These are phyloP conservation scores for Agonopterix alstromeriana DNA, from an alignment of 2,888 invertebrate species.

Conservation along the genomic window DNA sequence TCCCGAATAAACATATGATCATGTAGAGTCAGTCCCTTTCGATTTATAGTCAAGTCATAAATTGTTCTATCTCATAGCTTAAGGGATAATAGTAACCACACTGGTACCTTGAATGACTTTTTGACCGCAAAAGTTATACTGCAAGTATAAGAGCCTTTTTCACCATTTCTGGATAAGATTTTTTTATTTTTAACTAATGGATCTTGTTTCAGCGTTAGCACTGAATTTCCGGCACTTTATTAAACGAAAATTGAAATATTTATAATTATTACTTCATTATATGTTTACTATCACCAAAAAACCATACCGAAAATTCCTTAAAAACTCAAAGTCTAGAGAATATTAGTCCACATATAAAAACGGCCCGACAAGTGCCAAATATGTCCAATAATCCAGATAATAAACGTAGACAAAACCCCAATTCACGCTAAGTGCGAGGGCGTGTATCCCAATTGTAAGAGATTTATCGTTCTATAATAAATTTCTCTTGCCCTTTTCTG, in stretches of 20 bases:
- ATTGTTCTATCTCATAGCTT: slow-evolving; percentile 20
- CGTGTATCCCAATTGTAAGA: slow-evolving; percentile 27
- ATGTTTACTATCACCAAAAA: too few species aligned
- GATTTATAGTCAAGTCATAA: slow-evolving; percentile 32
- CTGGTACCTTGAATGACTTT: slow-evolving; percentile 1
- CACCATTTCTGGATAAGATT: too few species aligned
- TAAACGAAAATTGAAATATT: too few species aligned
- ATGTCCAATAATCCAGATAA: slow-evolving; percentile 8
- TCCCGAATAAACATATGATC: slow-evolving; percentile 13
- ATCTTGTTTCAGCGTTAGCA: too few species aligned
- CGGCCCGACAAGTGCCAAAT: too few species aligned
- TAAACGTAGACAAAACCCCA: slow-evolving; percentile 22
- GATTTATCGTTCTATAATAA: slow-evolving; percentile 47
- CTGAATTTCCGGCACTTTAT: too few species aligned
- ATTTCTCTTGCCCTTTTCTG: slow-evolving; percentile 31
- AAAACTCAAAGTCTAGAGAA: too few species aligned
- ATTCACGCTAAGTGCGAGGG: slow-evolving; percentile 32
- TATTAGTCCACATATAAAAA: background rate
- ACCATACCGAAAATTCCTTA: too few species aligned
- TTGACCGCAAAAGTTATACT: too few species aligned
- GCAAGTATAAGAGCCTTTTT: too few species aligned
- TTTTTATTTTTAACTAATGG: too few species aligned
- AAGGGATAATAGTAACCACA: slow-evolving; percentile 23
- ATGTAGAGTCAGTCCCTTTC: slow-evolving; percentile 17
- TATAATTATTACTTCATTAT: too few species aligned